phyloP scores from a whole-genome alignment of 2,113 vertebrate genomes.

The Poeciliopsis retropinna region DNA sequence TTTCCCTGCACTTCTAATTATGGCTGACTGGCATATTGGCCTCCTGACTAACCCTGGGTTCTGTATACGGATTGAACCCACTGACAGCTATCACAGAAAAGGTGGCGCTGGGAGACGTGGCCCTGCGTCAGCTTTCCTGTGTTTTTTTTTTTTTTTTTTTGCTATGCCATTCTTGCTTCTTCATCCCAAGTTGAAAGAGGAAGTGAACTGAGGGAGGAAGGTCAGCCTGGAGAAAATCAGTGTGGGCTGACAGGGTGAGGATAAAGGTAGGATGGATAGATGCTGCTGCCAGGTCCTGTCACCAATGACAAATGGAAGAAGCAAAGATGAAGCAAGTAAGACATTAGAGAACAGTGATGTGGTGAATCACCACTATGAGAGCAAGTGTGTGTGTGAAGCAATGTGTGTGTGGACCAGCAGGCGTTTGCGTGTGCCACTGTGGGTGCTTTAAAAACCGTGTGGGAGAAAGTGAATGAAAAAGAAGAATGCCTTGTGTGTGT shows the following conservation, averaged over 20 bases:
- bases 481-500: constrained; percentile 22
- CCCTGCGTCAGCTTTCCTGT: constrained; percentile 27
- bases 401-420: constrained; percentile 18
- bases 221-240: constrained; percentile 34
- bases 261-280: constrained; percentile 72
- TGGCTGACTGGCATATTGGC: background rate
- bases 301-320: constrained; percentile 76
- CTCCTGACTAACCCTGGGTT: background rate
- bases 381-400: constrained; percentile 28
- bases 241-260: constrained; percentile 56
- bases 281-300: constrained; percentile 73
- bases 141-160: background rate
- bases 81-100: background rate
- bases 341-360: constrained; percentile 78
- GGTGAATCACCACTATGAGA: constrained; percentile 59
- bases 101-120: constrained; percentile 19
- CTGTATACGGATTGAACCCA: background rate
- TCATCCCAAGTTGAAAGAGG: constrained; percentile 37
- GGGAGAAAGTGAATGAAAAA: constrained; percentile 48
- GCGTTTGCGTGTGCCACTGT: constrained; percentile 29
- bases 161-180: constrained; percentile 18
- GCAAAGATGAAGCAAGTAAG: constrained; percentile 77
- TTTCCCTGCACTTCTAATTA: background rate
- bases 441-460: constrained; percentile 40
- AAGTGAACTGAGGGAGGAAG: constrained; percentile 2